Conservation (phyloP, 2,888 invertebrate genomes). For the Meta bourneti region DNA sequence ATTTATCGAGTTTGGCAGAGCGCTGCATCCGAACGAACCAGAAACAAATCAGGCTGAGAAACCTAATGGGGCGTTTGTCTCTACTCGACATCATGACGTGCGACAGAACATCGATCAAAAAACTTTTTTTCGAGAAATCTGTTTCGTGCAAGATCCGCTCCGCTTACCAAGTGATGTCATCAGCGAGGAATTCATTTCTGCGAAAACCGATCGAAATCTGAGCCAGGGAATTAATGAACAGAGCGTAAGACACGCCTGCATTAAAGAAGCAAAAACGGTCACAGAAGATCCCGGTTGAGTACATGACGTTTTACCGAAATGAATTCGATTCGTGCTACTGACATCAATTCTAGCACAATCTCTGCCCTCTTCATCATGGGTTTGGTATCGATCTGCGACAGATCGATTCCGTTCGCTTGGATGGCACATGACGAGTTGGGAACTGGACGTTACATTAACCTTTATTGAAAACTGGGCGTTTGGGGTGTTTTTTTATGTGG, state of each 20-base stretch:
- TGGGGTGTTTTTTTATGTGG: too few species aligned
- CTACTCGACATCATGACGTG: too few species aligned
- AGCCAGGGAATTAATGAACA: not conserved
- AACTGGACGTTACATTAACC: too few species aligned
- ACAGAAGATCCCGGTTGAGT: not conserved
- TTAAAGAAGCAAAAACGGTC: not conserved
- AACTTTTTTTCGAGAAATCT: too few species aligned
- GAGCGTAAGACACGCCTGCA: not conserved
- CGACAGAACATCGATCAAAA: too few species aligned
- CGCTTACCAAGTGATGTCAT: not conserved
- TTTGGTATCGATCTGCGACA: not conserved
- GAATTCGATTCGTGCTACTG: slow-evolving; percentile 57
- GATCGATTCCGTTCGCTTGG: not conserved
- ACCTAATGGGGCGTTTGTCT: too few species aligned
- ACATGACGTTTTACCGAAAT: slow-evolving; percentile 46
- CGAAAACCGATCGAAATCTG: not conserved
- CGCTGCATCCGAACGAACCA: too few species aligned
- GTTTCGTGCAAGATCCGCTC: too few species aligned
- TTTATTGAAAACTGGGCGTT: too few species aligned
- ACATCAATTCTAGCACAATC: slow-evolving; percentile 36
- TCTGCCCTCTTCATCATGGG: slow-evolving; percentile 12
- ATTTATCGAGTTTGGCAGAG: too few species aligned
- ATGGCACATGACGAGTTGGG: too few species aligned
- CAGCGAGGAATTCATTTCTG: slow-evolving; percentile 26
- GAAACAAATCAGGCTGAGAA: too few species aligned